Percentiles rank a stretch among this genome's conserved stretches.
phyloP scores from a whole-genome alignment of 2,888 invertebrate genomes.

The Pyralis farinalis region DNA sequence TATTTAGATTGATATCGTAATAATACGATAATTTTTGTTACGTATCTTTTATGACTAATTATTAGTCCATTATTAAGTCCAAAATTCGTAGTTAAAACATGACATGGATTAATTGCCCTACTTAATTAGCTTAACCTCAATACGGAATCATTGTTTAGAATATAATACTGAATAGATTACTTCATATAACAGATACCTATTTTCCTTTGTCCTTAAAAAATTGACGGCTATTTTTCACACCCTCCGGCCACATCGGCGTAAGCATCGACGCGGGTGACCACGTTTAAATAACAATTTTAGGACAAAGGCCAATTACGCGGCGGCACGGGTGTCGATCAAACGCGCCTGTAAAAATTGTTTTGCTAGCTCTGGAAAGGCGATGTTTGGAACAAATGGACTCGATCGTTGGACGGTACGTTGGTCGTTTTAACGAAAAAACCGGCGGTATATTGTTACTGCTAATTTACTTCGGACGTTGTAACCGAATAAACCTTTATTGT shows the following conservation, averaged over 20 bases:
- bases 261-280: slow-evolving; percentile 24
- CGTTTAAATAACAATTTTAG: slow-evolving; percentile 37
- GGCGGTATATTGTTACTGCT: no score
- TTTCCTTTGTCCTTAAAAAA: not conserved
- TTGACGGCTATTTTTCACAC: slow-evolving; percentile 10
- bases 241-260: slow-evolving; percentile 14
- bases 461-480: not conserved
- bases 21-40: no score
- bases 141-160: no score
- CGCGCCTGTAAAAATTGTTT: slow-evolving; percentile 32
- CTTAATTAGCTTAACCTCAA: no score
- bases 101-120: no score
- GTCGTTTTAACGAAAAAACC: no score
- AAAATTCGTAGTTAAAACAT: no score
- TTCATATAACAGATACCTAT: not conserved
- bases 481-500: not conserved
- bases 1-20: no score
- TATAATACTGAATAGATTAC: no score
- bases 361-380: slow-evolving; percentile 22
- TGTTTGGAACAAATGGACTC: slow-evolving; percentile 8
- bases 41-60: no score
- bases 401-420: not conserved
- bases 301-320: slow-evolving; percentile 41
- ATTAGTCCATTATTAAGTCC: no score
- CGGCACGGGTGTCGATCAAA: slow-evolving; percentile 31